Conservation (phyloP, 2,888 invertebrate genomes). For the Hypsopygia costalis region DNA sequence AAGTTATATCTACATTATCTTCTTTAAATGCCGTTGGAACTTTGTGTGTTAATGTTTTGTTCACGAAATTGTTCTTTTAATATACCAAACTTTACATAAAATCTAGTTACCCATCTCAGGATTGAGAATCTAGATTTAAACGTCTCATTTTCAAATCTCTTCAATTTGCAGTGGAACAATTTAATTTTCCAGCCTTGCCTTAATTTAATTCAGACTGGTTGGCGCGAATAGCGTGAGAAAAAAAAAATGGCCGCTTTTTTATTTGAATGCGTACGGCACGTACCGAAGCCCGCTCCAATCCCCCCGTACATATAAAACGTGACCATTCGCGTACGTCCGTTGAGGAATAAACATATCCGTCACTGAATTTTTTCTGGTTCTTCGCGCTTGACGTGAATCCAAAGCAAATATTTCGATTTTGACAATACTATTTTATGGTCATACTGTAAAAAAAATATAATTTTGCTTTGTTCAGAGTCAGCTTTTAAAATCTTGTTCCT, state of each 20-base stretch:
- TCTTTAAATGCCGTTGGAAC: too few species aligned
- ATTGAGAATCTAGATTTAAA: too few species aligned
- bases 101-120: too few species aligned
- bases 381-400: constrained; percentile 28
- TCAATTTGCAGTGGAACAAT: constrained; percentile 17
- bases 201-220: constrained; percentile 46
- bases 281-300: constrained; percentile 52
- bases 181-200: constrained; percentile 41
- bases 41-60: too few species aligned
- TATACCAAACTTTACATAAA: too few species aligned
- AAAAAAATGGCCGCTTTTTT: constrained; percentile 35
- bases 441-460: too few species aligned
- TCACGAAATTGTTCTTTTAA: too few species aligned
- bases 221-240: constrained; percentile 31
- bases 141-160: background rate
- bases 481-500: too few species aligned
- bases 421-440: too few species aligned
- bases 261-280: constrained; percentile 58
- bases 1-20: too few species aligned
- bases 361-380: constrained; percentile 32
- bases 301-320: constrained; percentile 60
- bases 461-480: too few species aligned
- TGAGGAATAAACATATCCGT: constrained; percentile 55
- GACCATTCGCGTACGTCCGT: constrained; percentile 55
- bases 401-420: constrained; percentile 37